Evolutionary conservation across 92 coral and sea anemone genomes (phyloP), one percentile per base, ranked within the genome.

Genomic region (Bergia puertoricense): DNA sequence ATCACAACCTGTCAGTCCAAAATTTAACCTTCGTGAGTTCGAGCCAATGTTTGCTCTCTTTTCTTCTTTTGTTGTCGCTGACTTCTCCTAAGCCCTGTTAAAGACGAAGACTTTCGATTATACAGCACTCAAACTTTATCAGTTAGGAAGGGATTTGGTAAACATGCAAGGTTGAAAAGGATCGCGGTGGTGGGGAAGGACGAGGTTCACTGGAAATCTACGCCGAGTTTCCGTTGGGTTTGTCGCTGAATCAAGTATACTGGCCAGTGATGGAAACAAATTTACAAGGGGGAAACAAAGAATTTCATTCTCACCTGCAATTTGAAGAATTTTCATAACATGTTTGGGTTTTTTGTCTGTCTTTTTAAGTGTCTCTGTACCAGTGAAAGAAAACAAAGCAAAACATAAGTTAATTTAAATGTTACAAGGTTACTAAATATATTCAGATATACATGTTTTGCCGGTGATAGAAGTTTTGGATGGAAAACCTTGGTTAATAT

Each of bases 231-330:
- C 30, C 30, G 23, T 2, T 62, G 2, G 30, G 8, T 56, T 46
- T 46, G 50, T 8, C 50, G 8, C 50, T 46, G 50, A 46, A 54
- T 54, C 10, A 5, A 1, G 54, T 10, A 4, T 13, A 54, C 16
- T 54, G 18, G 14, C 59, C 59, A 54, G 51, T 46, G 59, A 8
- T 0, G 14, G 59, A 54, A 54, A 54, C 15, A 54, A 13, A 54
- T 10, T 8, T 54, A 54, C 59, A 54, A 54, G 18, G 18, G 11
- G 10, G 1, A 48, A 54, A 54, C 15, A 18, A 51, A 62, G 69
- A 62, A 20, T 14, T 62, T 62, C 69, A 18, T 62, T 62, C 85
- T 38, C 30, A 80, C 85, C 85, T 57, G 69, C 15, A 42, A 80
- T 80, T 20, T 80, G 72, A 6, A 80, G 18, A 16, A 80, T 80